These are phyloP conservation scores for Acrocephalus scirpaceus DNA, from an alignment of 2,797 vertebrate species.

Conservation along the genomic window DNA sequence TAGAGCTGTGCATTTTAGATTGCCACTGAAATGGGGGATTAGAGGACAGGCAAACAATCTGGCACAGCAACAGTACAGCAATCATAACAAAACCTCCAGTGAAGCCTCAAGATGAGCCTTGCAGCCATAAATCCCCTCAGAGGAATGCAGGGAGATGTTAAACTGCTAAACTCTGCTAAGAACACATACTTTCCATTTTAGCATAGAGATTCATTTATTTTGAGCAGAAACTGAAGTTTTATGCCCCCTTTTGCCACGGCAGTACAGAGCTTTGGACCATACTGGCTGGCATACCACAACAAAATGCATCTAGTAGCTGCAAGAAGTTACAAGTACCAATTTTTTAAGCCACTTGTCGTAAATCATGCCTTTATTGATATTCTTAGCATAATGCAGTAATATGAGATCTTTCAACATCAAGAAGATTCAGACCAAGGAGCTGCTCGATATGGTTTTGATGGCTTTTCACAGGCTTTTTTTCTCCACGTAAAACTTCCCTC, in stretches of 20 bases:
- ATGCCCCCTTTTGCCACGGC: background rate
- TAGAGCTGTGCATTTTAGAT: background rate
- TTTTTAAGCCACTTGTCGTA: background rate
- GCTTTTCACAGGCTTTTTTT: background rate
- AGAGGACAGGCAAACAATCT: background rate
- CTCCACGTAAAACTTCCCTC: background rate
- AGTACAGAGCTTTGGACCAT: background rate
- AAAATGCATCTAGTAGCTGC: background rate
- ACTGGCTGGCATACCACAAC: background rate
- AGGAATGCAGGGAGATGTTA: background rate
- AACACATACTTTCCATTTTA: background rate
- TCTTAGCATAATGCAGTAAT: background rate
- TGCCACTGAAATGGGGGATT: background rate
- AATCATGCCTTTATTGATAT: background rate
- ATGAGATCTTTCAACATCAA: background rate
- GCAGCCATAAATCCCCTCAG: background rate
- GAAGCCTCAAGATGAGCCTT: background rate
- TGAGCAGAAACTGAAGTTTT: background rate
- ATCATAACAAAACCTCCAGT: background rate
- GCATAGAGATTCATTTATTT: fast-evolving
- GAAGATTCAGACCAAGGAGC: background rate
- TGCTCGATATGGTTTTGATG: background rate
- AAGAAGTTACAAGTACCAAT: background rate
- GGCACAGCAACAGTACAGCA: background rate
- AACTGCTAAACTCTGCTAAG: background rate